phyloP scores from a whole-genome alignment of 2,888 invertebrate genomes.

The Phengaris arion region DNA sequence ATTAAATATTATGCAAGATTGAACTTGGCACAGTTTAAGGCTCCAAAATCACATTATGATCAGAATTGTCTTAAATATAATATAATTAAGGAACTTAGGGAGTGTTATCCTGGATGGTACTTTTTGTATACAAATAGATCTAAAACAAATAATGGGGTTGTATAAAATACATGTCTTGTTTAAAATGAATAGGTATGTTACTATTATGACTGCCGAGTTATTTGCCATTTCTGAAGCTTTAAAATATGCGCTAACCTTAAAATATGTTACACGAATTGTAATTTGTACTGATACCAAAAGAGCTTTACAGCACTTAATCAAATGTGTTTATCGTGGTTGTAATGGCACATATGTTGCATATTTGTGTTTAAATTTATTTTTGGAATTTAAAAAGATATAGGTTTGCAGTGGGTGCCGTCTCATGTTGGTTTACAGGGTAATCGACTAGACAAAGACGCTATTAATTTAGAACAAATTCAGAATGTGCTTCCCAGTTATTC shows the following conservation, averaged over 20 bases:
- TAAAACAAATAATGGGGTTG: background rate
- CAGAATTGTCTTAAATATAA: background rate
- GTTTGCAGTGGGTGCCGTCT: no score
- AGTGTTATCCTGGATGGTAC: slow-evolving; percentile 11
- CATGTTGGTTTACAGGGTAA: no score
- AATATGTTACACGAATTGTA: background rate
- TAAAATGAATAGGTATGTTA: slow-evolving; percentile 26
- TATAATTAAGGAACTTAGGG: background rate
- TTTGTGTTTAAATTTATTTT: no score
- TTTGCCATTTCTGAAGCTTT: slow-evolving; percentile 31
- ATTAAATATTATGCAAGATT: no score
- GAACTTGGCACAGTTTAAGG: no score
- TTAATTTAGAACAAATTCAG: no score
- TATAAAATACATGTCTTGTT: background rate
- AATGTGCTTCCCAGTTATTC: no score
- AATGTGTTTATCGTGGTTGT: background rate
- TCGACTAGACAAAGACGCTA: no score
- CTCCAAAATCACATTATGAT: no score
- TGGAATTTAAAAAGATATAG: no score
- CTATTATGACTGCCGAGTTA: slow-evolving; percentile 32
- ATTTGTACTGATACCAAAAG: slow-evolving; percentile 5
- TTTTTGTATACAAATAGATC: slow-evolving; percentile 24
- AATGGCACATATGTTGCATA: no score
- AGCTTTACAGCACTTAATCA: slow-evolving; percentile 1
- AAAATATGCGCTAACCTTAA: slow-evolving; percentile 1